phyloP scores from a whole-genome alignment of 2,888 invertebrate genomes.

The Agyllia agylla region DNA sequence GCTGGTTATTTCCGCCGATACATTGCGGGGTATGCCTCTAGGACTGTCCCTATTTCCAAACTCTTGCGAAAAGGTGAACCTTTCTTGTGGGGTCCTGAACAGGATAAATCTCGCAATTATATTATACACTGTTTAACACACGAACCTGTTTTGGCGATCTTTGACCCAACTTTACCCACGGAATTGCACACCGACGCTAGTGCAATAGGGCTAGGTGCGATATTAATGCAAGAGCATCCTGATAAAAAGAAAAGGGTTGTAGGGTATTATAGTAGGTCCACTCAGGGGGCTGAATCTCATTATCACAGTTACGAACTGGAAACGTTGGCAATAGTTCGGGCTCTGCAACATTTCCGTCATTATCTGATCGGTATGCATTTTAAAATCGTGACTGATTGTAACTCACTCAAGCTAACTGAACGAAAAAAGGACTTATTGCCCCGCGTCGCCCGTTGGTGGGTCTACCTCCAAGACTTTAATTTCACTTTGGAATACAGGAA shows the following conservation, averaged over 20 bases:
- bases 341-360: constrained; percentile 77
- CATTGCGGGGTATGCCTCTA: neutral
- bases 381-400: constrained; percentile 73
- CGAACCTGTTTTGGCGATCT: neutral
- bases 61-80: neutral
- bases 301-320: neutral
- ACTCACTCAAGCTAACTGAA: constrained; percentile 77
- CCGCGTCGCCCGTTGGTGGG: constrained; percentile 79
- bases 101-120: neutral
- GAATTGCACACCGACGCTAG: neutral
- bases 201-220: neutral
- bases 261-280: neutral
- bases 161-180: neutral
- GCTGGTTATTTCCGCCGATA: neutral
- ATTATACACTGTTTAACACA: neutral
- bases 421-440: constrained; percentile 78
- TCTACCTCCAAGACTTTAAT: constrained; percentile 74
- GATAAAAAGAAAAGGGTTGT: neutral
- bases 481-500: constrained; percentile 17
- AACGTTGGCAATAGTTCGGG: constrained; percentile 53
- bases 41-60: neutral
- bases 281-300: neutral
- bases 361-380: constrained; percentile 69
- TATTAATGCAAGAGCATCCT: neutral
- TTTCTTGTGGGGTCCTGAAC: neutral